Evolutionary conservation across 2,113 vertebrate species (phyloP).

Genomic region (Thomomys bottae): DNA sequence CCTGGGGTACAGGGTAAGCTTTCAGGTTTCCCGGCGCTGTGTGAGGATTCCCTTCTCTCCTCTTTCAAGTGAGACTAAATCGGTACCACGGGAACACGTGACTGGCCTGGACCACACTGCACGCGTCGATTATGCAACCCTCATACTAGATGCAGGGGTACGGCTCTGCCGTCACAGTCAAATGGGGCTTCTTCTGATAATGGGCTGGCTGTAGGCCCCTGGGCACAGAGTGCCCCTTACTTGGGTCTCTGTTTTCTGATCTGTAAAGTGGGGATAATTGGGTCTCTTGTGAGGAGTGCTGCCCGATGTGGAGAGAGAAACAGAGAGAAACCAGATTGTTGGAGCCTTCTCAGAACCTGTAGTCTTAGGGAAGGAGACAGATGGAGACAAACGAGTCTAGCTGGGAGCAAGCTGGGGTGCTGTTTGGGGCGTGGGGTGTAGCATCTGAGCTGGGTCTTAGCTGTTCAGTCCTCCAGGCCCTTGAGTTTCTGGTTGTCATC

Average conservation of each 20-base stretch:
- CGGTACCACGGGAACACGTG: accelerated
- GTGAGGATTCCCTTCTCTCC: constrained; percentile 65
- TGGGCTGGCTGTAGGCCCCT: background rate
- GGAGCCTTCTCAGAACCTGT: background rate
- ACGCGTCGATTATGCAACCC: background rate
- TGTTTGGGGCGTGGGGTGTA: too few relatives aligned
- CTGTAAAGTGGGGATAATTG: background rate
- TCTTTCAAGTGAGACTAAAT: background rate
- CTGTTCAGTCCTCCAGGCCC: too few relatives aligned
- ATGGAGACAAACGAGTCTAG: accelerated
- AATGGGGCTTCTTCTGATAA: background rate
- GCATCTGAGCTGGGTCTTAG: background rate
- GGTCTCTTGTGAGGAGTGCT: background rate
- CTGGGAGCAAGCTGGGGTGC: background rate
- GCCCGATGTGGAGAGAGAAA: background rate
- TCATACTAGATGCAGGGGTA: background rate
- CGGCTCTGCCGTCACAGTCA: background rate
- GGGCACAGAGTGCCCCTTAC: accelerated
- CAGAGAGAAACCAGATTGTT: background rate
- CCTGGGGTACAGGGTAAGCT: constrained; percentile 8
- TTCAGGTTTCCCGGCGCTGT: constrained; percentile 38
- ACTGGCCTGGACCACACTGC: background rate
- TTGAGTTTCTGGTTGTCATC: background rate
- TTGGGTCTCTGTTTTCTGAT: background rate
- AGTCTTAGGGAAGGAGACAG: background rate